Conservation (phyloP, 2,113 vertebrate species). For the Siniperca chuatsi region DNA sequence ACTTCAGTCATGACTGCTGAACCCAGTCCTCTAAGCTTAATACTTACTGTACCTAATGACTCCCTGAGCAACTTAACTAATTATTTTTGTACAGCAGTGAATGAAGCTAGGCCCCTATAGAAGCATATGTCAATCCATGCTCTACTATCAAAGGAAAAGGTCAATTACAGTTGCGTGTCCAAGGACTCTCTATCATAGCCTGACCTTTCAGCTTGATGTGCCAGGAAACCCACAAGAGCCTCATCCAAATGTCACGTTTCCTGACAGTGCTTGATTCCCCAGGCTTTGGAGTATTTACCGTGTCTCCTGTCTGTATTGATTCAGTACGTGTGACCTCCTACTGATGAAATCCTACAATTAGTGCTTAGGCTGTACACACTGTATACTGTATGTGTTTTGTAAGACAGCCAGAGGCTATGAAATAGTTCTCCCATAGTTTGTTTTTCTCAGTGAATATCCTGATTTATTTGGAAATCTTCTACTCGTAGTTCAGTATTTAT, state of each 20-base stretch:
- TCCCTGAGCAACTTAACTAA: constrained; percentile 58
- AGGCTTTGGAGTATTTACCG: constrained; percentile 44
- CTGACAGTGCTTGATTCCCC: constrained; percentile 39
- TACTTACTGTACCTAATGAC: constrained; percentile 47
- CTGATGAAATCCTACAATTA: constrained; percentile 7
- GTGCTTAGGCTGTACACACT: neutral
- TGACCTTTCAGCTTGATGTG: constrained; percentile 78
- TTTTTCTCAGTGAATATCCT: neutral
- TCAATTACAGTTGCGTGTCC: constrained; percentile 74
- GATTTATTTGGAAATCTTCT: neutral
- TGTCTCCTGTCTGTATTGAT: constrained; percentile 25
- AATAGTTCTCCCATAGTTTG: neutral
- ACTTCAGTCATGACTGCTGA: constrained; percentile 3
- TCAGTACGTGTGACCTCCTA: neutral
- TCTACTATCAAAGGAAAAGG: constrained; percentile 74
- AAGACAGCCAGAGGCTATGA: neutral
- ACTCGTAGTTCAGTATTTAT: neutral
- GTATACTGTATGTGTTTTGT: neutral
- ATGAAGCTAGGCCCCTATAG: constrained; percentile 19
- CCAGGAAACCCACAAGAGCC: constrained; percentile 62
- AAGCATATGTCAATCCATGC: constrained; percentile 57
- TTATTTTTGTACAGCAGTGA: constrained; percentile 59
- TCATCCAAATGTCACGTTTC: constrained; percentile 74
- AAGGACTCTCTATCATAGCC: constrained; percentile 72
- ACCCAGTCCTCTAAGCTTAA: constrained; percentile 25